Conservation (phyloP, 2,797 vertebrate genomes). For the Gallinago nigripennis region DNA sequence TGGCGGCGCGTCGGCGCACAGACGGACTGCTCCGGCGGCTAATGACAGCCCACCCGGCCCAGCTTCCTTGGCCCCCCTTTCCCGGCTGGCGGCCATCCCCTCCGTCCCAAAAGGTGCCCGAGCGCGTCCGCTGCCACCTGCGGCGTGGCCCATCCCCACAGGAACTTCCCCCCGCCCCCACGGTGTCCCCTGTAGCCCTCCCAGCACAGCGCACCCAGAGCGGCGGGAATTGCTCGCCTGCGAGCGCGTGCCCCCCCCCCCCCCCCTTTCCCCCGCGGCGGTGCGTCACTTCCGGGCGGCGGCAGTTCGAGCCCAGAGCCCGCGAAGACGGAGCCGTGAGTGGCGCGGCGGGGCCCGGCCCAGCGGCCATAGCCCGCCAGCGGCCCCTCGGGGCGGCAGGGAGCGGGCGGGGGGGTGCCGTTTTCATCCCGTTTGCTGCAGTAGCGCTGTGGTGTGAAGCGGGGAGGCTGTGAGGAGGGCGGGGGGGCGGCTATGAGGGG, state of each 20-base stretch:
- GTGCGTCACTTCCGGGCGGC: not conserved
- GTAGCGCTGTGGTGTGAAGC: not conserved
- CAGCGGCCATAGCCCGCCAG: not conserved
- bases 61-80: fast-evolving
- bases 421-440: not conserved
- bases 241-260: no score
- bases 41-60: not conserved
- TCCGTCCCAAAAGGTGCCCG: fast-evolving
- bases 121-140: not conserved
- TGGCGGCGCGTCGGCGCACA: not conserved
- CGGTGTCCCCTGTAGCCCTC: not conserved
- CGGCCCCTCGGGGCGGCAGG: not conserved
- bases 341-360: not conserved
- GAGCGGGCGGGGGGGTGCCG: no score
- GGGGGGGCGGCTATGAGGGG: not conserved
- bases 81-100: fast-evolving
- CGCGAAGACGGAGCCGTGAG: not conserved
- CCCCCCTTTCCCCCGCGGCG: fast-evolving
- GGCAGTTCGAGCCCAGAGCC: not conserved
- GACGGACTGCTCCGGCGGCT: not conserved
- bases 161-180: no score
- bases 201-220: not conserved
- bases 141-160: fast-evolving
- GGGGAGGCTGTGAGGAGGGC: no score
- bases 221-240: not conserved